Base-by-base conservation (phyloP, 2,797 vertebrate species). In the Clarias platycephalus region DNA sequence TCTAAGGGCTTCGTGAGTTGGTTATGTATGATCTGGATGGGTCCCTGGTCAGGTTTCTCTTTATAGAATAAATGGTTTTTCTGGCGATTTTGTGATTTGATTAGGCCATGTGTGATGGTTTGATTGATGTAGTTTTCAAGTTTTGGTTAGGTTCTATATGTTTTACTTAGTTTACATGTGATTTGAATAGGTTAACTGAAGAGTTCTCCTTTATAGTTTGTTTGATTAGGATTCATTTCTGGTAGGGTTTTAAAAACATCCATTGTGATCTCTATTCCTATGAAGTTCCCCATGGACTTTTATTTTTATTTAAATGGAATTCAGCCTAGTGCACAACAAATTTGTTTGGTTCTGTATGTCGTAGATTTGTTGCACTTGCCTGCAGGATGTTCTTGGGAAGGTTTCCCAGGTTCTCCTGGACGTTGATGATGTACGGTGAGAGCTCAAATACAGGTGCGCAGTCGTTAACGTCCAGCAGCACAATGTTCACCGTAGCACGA, bases 381-480 rank as follows among this genome's bases (percentile, higher is more conserved):
- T 98, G 98, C 87, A 99, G 94, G 81, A 99, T 94, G 87, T 94
- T 94, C 85, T 93, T 95, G 0, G 97, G 97, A 16, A 98, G 94
- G 0, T 81, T 91, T 87, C 91, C 94, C 74, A 96, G 86, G 91
- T 98, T 98, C 92, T 99, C 98, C 0, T 95, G 95, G 26, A 98
- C 94, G 0, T 93, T 95, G 34, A 99, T 93, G 0, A 94, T 93
- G 91, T 99, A 99, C 0, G 97, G 97, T 16, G 97, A 98, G 20
- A 97, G 94, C 90, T 99, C 96, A 82, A 99, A 99, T 0, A 90
- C 80, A 0, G 98, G 98, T 0, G 95, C 28, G 79, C 96, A 97
- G 91, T 99, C 98, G n/a, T 99, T 99, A 8, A 96, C 91, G 0
- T 99, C 98, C 86, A 95, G 86, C 83, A 99, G 88, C 26, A 96